These are phyloP conservation scores for Cerceris rybyensis DNA, from an alignment of 2,888 invertebrate species.

Conservation along the genomic window DNA sequence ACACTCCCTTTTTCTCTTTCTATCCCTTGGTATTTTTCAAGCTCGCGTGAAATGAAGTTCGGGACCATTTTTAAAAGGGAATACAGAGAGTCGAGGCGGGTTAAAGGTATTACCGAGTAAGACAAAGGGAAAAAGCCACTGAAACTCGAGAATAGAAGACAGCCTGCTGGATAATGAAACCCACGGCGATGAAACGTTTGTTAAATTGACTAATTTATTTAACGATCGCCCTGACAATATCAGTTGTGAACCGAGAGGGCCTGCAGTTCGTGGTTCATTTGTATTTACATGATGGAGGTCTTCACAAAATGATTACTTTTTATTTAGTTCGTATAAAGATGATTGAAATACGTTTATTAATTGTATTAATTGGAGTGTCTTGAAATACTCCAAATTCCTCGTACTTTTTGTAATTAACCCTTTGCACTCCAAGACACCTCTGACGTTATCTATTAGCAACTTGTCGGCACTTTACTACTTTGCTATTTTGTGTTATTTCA, in stretches of 20 bases:
- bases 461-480: too few relatives aligned
- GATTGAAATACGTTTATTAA: too few relatives aligned
- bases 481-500: too few relatives aligned
- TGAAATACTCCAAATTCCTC: too few relatives aligned
- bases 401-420: too few relatives aligned
- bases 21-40: conserved; percentile 9
- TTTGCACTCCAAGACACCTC: too few relatives aligned
- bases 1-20: background rate
- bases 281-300: too few relatives aligned
- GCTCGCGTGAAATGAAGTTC: conserved; percentile 24
- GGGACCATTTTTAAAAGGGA: background rate
- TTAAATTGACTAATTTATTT: conserved; percentile 47
- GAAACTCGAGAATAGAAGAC: conserved; percentile 34
- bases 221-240: background rate
- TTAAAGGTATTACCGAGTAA: conserved; percentile 8
- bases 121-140: conserved; percentile 27
- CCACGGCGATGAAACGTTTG: conserved; percentile 39
- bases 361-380: too few relatives aligned
- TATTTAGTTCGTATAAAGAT: too few relatives aligned
- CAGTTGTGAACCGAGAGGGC: background rate
- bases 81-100: background rate
- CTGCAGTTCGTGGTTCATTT: background rate
- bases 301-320: too few relatives aligned
- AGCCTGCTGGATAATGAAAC: conserved; percentile 22
- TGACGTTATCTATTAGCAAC: too few relatives aligned